A percentile compares a stretch with the other conserved stretches of the same genome.
phyloP scores from a whole-genome alignment of 2,888 invertebrate genomes.

The Agrotis exclamationis region DNA sequence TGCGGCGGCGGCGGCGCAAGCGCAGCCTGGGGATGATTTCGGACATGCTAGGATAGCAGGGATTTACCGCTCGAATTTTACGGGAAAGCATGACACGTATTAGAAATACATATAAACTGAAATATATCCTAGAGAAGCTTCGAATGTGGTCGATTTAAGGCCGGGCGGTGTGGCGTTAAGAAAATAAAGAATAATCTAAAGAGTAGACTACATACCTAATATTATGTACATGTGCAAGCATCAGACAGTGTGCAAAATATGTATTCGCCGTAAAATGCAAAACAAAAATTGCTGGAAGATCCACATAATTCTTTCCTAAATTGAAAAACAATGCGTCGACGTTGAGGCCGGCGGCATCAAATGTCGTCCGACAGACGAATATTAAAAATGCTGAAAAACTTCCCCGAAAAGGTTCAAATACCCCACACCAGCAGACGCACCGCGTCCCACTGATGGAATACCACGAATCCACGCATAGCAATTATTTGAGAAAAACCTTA shows the following conservation, averaged over 20 bases:
- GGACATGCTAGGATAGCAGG: constrained; percentile 19
- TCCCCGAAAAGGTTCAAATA: constrained; percentile 44
- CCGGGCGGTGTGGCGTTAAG: too few species aligned
- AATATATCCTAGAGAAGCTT: too few species aligned
- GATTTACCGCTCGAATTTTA: constrained; percentile 15
- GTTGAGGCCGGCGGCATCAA: constrained; percentile 44
- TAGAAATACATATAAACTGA: not conserved
- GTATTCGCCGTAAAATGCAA: too few species aligned
- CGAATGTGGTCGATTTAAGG: too few species aligned
- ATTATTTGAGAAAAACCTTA: constrained; percentile 51
- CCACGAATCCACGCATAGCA: constrained; percentile 48
- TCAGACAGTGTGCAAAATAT: not conserved
- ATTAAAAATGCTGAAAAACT: constrained; percentile 59
- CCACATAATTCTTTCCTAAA: constrained; percentile 38
- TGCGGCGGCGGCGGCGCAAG: constrained; percentile 12
- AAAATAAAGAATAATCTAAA: too few species aligned
- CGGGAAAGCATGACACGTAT: not conserved
- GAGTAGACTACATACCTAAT: too few species aligned
- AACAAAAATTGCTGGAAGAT: constrained; percentile 12
- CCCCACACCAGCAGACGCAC: constrained; percentile 13
- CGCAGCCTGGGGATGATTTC: constrained; percentile 5
- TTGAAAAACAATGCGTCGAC: constrained; percentile 27
- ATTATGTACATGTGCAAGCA: not conserved
- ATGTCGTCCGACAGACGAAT: constrained; percentile 16
- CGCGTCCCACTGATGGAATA: constrained; percentile 33